phyloP scores from a whole-genome alignment of 2,797 vertebrate genomes.

The Limnodromus scolopaceus region DNA sequence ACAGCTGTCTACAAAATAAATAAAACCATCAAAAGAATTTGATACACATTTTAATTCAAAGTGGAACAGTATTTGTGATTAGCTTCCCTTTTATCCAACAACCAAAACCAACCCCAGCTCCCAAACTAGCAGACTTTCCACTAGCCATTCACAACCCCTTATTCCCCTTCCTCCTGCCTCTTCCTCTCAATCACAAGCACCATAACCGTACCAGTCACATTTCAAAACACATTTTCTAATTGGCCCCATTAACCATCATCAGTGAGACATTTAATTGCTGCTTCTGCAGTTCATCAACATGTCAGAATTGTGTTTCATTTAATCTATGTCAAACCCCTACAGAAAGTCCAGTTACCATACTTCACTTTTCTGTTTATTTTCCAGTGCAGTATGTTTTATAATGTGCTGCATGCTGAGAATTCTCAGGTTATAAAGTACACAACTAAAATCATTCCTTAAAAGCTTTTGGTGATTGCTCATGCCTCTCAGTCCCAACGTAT shows the following conservation, averaged over 20 bases:
- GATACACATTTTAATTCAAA: background rate
- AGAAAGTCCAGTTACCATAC: conserved; percentile 11
- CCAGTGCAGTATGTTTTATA: background rate
- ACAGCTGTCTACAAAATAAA: background rate
- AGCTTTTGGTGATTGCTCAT: conserved; percentile 21
- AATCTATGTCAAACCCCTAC: conserved; percentile 7
- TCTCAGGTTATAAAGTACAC: conserved; percentile 23
- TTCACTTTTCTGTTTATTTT: conserved; percentile 52
- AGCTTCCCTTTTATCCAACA: background rate
- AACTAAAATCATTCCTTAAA: conserved; percentile 27
- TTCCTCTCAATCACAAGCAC: background rate
- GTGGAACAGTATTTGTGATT: background rate
- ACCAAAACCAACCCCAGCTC: background rate
- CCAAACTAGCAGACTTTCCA: background rate
- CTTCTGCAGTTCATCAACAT: conserved; percentile 35
- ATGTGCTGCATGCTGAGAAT: conserved; percentile 30
- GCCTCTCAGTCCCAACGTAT: conserved; percentile 14
- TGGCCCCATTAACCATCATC: conserved; percentile 51
- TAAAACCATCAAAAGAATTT: background rate
- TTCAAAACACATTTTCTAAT: conserved; percentile 63
- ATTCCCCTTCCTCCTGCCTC: background rate
- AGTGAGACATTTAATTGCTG: conserved; percentile 60
- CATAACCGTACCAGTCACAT: background rate
- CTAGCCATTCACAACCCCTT: background rate
- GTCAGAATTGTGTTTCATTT: conserved; percentile 33